Evolutionary conservation across 2,113 vertebrate genomes (phyloP).

Genomic region (Podocnemis expansa): DNA sequence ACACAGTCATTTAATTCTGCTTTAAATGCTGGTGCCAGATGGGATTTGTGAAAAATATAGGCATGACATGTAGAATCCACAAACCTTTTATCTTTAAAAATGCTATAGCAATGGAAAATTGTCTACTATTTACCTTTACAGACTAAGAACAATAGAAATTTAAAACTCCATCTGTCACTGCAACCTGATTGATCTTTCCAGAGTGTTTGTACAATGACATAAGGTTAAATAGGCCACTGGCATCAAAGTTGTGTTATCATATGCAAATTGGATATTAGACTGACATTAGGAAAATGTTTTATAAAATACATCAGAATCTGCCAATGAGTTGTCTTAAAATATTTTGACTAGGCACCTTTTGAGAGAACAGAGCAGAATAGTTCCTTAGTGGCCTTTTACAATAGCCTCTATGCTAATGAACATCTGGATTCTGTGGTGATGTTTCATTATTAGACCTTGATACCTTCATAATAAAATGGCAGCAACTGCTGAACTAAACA

Average conservation of each 20-base stretch:
- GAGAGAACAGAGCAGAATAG: constrained; percentile 24
- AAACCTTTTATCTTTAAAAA: background rate
- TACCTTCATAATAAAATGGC: constrained; percentile 70
- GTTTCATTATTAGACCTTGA: constrained; percentile 63
- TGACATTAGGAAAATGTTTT: background rate
- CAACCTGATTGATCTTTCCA: background rate
- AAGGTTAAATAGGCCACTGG: background rate
- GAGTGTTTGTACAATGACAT: background rate
- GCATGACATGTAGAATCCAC: constrained; percentile 12
- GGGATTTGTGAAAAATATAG: constrained; percentile 11
- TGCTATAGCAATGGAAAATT: constrained; percentile 10
- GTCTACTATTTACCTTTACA: constrained; percentile 18
- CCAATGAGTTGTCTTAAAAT: constrained; percentile 10
- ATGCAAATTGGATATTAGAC: background rate
- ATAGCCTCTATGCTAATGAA: constrained; percentile 29
- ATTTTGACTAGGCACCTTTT: constrained; percentile 8
- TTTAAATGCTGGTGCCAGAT: background rate
- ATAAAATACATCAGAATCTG: constrained; percentile 27
- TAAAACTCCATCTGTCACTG: constrained; percentile 17
- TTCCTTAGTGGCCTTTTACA: constrained; percentile 22
- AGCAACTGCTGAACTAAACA: constrained; percentile 69
- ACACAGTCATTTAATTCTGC: background rate
- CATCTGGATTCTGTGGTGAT: constrained; percentile 57
- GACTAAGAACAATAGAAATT: constrained; percentile 9
- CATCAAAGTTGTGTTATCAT: accelerated